Evolutionary conservation across 2,888 invertebrate species (phyloP).

Genomic region (Nymphalis urticae): DNA sequence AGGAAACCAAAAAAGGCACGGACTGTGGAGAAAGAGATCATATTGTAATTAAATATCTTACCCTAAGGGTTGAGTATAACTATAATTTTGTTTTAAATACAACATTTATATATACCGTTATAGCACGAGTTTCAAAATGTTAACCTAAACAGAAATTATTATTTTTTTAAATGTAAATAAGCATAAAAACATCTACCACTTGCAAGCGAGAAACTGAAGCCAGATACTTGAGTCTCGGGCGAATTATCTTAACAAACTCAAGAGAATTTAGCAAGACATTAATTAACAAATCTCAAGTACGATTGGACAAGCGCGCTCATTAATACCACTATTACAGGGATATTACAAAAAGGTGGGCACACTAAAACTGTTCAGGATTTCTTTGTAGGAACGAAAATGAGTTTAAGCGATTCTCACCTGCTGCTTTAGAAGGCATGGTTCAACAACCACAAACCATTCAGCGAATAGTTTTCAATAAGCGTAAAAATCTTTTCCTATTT

Average conservation of each 20-base stretch:
- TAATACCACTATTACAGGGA: conserved; percentile 28
- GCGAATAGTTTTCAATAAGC: conserved; percentile 25
- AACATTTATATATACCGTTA: too few relatives aligned
- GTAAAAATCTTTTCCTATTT: conserved; percentile 27
- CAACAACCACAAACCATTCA: conserved; percentile 12
- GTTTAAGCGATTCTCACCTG: conserved; percentile 31
- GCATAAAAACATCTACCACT: too few relatives aligned
- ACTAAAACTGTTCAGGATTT: conserved; percentile 9
- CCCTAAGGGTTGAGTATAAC: too few relatives aligned
- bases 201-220: background rate
- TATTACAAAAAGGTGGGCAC: conserved; percentile 28
- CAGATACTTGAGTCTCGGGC: conserved; percentile 9
- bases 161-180: too few relatives aligned
- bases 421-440: background rate
- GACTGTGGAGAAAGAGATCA: too few relatives aligned
- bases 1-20: too few relatives aligned
- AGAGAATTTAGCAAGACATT: conserved; percentile 37
- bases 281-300: conserved; percentile 42
- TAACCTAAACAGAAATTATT: too few relatives aligned
- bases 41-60: too few relatives aligned
- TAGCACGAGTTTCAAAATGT: too few relatives aligned
- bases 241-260: conserved; percentile 38
- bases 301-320: conserved; percentile 32
- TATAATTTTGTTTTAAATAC: too few relatives aligned
- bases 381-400: conserved; percentile 25